Evolutionary conservation across 1,140 invertebrate genomes (phyloP), one percentile per base, ranked within the genome.

Genomic region (Wasmannia auropunctata): DNA sequence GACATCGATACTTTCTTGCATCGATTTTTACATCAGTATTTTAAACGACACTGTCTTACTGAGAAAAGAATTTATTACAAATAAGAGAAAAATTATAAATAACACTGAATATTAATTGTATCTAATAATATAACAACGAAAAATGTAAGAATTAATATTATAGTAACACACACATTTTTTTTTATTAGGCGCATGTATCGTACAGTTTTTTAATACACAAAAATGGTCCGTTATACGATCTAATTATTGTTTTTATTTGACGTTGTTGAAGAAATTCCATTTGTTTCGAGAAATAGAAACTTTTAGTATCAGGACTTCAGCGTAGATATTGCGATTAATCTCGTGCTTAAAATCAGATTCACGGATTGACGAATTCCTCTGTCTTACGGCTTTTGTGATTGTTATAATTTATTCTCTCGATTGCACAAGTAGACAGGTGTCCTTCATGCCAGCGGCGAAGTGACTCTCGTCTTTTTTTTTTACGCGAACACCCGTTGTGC

Each of bases 401-500:
- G 46, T 25, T 37, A n/a, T 70, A 69, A 49, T 69, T 70, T 76
- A 60, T 60, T 80, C 34, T 60, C 37, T 16, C 19, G 40, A 25
- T 72, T 60, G 67, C 37, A 58, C 22, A 58, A 58, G n/a, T 40
- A 22, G 69, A 19, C 34, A 80, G 75, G 46, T 58, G 37, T 77
- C 58, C n/a, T 63, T 51, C 16, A 28, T 19, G 56, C 31, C n/a
- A 67, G 16, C 25, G 34, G 34, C 34, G 58, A 77, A 40, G 65
- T 28, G 58, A 58, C 31, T 46, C 31, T 72, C 40, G n/a, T 54
- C 14, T 56, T 19, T 58, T 49, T 43, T 76, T 81, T 40, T 49
- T 75, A 72, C 28, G 1, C 22, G 46, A 37, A 60, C 51, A 75
- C 81, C 81, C 81, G 56, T 51, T 62, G 70, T 37, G 81, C 77